Base-by-base conservation (phyloP, 2,888 invertebrate species). In the Hymenopus coronatus region DNA sequence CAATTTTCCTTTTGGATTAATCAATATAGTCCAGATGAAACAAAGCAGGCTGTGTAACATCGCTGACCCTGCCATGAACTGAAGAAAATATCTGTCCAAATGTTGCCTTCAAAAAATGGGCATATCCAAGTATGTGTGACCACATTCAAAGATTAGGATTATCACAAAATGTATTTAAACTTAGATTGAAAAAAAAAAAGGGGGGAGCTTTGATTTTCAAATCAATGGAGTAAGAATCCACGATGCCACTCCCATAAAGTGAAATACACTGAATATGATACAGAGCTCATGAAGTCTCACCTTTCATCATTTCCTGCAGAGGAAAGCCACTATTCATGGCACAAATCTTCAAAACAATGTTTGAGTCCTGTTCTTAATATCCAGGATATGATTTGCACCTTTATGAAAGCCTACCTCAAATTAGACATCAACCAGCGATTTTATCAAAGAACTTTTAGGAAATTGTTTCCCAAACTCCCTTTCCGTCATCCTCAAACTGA, bases 361-460 rank as follows among this genome's bases (percentile, higher is more conserved):
- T 28, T 84, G 84, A 84, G 84, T 84, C 84, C 84, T 84, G 84
- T 30, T 84, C 30, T 84, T 84, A 84, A 84, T 83, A 84, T 84
- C 84, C 7, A 84, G 12, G 30, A 33, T 28, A 84, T 84, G 84
- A 12, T 30, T 84, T 25, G 30, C 84, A 25, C 28, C 84, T 84
- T 28, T 84, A 84, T 84, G 84, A 84, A 84, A 84, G 30, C 30
- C 84, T 84, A 84, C 84, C 84, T 33, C 9, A 33, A n/a, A n/a
- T n/a, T n/a, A n/a, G n/a, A n/a, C n/a, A n/a, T n/a, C n/a, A n/a
- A n/a, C n/a, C n/a, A n/a, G n/a, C n/a, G n/a, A n/a, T n/a, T n/a
- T n/a, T n/a, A n/a, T n/a, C n/a, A n/a, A n/a, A n/a, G n/a, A n/a
- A n/a, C n/a, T n/a, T n/a, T n/a, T n/a, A n/a, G n/a, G n/a, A n/a